Base-by-base conservation (phyloP, 1,140 invertebrate genomes). In the Hirudo medicinalis region DNA sequence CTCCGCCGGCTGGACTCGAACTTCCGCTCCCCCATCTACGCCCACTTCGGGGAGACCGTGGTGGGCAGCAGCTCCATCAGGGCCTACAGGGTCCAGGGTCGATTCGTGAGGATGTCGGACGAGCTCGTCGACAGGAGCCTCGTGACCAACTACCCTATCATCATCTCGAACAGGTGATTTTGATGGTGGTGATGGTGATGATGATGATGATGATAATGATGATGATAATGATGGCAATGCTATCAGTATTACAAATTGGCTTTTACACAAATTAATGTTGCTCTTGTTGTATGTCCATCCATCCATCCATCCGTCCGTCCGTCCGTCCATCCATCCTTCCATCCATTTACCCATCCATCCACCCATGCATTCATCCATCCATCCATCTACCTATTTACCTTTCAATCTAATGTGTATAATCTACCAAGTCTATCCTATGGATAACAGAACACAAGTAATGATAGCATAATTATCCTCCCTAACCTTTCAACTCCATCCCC, bases 61-160 rank as follows among this genome's bases (percentile, higher is more conserved):
- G 40, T 25, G 8, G 69, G 69, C 13, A 11, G 40, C 20, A 54
- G 32, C 9, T 54, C 27, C 9, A 72, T 75, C 5, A 67, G 72
- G 9, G 68, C 74, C 15, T 75, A 49, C 57, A 20, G 63, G 20
- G 78, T 79, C 25, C 73, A 79, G 49, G 75, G 83, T 4, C 75
- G 81, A 66, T 88, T 88, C 75, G 82, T 83, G n/a, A 54, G 73
- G 15, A 77, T 82, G 70, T 83, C 80, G 15, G 79, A 85, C 72
- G 71, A 75, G 17, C 75, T 77, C 27, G 78, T 85, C 20, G 82
- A 84, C 71, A 76, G 79, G 32, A 83, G 84, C 72, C 72, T 81
- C 9, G 73, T 75, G 20, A 79, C 76, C 25, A 78, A 77, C 68
- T 80, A 77, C 68, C 73, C 74, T 20, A 76, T 69, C 63, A 77